phyloP scores from a whole-genome alignment of 2,113 vertebrate species.

The Blennius ocellaris region DNA sequence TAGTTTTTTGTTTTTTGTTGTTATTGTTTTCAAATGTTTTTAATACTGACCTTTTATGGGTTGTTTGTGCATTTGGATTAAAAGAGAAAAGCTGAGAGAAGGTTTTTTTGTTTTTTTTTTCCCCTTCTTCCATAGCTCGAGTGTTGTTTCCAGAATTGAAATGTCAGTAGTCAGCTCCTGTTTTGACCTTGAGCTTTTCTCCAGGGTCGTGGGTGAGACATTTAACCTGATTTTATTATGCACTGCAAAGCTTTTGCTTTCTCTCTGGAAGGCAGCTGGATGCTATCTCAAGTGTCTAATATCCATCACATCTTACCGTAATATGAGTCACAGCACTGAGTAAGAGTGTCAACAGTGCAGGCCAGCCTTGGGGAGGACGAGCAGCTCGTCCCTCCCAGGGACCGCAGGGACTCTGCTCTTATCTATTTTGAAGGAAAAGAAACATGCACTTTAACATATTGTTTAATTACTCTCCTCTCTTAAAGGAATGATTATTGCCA shows the following conservation, averaged over 20 bases:
- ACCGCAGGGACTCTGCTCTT: neutral
- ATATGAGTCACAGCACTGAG: slow-evolving; percentile 43
- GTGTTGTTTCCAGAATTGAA: slow-evolving; percentile 37
- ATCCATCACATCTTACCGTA: slow-evolving; percentile 27
- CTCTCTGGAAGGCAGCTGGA: slow-evolving; percentile 26
- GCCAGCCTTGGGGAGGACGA: slow-evolving; percentile 43
- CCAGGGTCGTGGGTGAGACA: slow-evolving; percentile 22
- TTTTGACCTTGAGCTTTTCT: slow-evolving; percentile 35
- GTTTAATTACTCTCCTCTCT: neutral
- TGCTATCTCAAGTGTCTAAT: slow-evolving; percentile 37
- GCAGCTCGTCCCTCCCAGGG: neutral
- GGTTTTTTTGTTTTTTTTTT: neutral
- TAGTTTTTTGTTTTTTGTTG: neutral
- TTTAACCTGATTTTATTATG: slow-evolving; percentile 41
- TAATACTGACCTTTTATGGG: neutral
- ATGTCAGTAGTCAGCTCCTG: slow-evolving; percentile 48
- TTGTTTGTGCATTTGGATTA: slow-evolving; percentile 5
- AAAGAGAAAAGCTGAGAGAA: neutral
- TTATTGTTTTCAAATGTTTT: neutral
- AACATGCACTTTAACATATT: slow-evolving; percentile 3
- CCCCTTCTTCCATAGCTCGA: neutral
- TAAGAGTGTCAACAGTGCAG: slow-evolving; percentile 39
- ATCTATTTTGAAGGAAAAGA: slow-evolving; percentile 1
- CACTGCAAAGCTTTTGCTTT: slow-evolving; percentile 37
- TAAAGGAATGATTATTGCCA: slow-evolving; percentile 1